Evolutionary conservation across 2,113 vertebrate genomes (phyloP).

Genomic region (Saguinus imperator): DNA sequence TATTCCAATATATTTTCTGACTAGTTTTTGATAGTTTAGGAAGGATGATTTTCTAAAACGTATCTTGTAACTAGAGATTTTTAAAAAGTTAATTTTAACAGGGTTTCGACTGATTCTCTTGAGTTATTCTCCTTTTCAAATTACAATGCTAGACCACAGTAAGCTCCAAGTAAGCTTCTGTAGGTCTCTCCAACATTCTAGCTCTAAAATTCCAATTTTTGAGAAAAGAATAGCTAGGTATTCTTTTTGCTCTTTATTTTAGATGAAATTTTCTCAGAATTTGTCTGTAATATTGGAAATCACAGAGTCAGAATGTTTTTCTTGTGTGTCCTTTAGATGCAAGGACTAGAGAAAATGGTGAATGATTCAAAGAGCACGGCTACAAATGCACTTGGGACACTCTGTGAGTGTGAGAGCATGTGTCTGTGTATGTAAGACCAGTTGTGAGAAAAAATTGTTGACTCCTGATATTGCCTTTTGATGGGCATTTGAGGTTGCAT

Average conservation of each 20-base stretch:
- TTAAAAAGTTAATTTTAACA: constrained; percentile 50
- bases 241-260: constrained; percentile 41
- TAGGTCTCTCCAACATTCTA: not conserved
- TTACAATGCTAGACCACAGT: constrained; percentile 21
- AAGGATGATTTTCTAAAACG: constrained; percentile 28
- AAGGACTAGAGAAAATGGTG: not conserved
- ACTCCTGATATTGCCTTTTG: not conserved
- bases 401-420: not conserved
- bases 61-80: constrained; percentile 30
- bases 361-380: not conserved
- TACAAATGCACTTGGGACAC: not conserved
- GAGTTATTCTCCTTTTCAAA: constrained; percentile 11
- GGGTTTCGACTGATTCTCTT: constrained; percentile 45
- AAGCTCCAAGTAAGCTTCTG: constrained; percentile 6
- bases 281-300: not conserved
- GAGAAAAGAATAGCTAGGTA: constrained; percentile 20
- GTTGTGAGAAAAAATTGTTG: not conserved
- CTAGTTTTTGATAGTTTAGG: not conserved
- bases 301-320: not conserved
- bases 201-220: not conserved
- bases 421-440: constrained; percentile 6
- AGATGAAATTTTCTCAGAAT: not conserved
- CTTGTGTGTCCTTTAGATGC: not conserved
- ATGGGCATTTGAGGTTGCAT: not conserved
- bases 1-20: constrained; percentile 20